Conservation (phyloP, 2,888 invertebrate genomes). For the Drosophila meridionalis region DNA sequence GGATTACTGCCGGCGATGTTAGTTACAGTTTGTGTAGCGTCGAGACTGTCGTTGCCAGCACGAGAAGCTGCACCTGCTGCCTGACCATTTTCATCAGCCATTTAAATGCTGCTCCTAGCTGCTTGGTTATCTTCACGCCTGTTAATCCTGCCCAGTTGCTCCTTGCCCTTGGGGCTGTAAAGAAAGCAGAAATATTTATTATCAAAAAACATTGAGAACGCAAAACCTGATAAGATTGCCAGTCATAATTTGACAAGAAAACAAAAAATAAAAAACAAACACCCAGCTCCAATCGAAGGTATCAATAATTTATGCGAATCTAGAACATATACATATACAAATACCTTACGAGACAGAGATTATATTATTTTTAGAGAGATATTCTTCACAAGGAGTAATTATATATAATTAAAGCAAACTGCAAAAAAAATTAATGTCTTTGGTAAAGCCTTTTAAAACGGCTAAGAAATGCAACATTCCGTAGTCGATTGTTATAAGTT, state of each 20-base stretch:
- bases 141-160: slow-evolving; percentile 32
- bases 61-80: slow-evolving; percentile 80
- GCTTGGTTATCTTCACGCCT: slow-evolving; percentile 39
- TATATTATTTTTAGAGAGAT: background rate
- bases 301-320: background rate
- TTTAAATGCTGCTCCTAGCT: slow-evolving; percentile 64
- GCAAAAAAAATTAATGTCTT: too few species aligned
- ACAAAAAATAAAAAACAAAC: background rate
- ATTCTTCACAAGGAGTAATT: too few species aligned
- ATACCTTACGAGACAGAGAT: background rate
- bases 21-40: slow-evolving; percentile 52
- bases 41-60: slow-evolving; percentile 53
- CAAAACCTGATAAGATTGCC: slow-evolving; percentile 39
- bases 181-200: slow-evolving; percentile 1
- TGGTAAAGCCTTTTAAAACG: too few species aligned
- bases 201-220: slow-evolving; percentile 21
- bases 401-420: too few species aligned
- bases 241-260: slow-evolving; percentile 1
- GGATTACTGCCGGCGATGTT: slow-evolving; percentile 40
- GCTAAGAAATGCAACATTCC: too few species aligned
- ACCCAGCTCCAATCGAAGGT: background rate
- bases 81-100: slow-evolving; percentile 83
- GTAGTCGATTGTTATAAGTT: too few species aligned
- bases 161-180: slow-evolving; percentile 22
- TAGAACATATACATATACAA: background rate